phyloP scores from a whole-genome alignment of 2,888 invertebrate species.

The Xestia rhomboidea region DNA sequence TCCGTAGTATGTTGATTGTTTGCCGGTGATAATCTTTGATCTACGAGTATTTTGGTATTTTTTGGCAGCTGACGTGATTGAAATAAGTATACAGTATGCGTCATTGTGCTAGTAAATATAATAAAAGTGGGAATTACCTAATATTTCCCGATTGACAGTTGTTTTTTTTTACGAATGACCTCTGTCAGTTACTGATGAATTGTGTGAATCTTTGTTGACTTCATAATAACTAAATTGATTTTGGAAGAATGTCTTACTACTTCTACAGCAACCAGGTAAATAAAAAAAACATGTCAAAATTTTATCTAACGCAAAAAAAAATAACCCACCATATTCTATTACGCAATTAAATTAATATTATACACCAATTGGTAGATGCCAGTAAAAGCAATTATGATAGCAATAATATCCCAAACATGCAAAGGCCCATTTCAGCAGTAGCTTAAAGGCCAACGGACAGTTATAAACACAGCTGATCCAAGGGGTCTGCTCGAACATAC shows the following conservation, averaged over 20 bases:
- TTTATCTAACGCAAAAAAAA: background rate
- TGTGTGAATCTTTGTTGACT: background rate
- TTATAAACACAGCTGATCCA: background rate
- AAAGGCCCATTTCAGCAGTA: background rate
- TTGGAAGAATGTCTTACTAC: background rate
- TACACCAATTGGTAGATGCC: background rate
- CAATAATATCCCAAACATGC: background rate
- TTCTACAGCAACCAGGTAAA: background rate
- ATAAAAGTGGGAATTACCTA: background rate
- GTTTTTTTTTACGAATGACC: background rate
- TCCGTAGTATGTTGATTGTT: background rate
- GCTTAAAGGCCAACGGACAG: background rate
- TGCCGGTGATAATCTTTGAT: constrained; percentile 18
- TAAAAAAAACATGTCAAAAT: background rate
- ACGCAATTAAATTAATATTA: background rate
- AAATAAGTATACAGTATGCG: background rate
- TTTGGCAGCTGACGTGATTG: background rate
- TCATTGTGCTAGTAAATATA: background rate
- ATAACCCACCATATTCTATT: background rate
- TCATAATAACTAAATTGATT: background rate
- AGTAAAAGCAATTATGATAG: background rate
- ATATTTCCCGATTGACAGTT: background rate
- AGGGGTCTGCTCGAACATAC: background rate
- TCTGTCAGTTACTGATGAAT: background rate
- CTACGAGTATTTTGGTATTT: background rate